Percentiles rank a stretch among this genome's conserved stretches.
Evolutionary conservation across 2,797 vertebrate species (phyloP).

Genomic region (Lerista edwardsae): DNA sequence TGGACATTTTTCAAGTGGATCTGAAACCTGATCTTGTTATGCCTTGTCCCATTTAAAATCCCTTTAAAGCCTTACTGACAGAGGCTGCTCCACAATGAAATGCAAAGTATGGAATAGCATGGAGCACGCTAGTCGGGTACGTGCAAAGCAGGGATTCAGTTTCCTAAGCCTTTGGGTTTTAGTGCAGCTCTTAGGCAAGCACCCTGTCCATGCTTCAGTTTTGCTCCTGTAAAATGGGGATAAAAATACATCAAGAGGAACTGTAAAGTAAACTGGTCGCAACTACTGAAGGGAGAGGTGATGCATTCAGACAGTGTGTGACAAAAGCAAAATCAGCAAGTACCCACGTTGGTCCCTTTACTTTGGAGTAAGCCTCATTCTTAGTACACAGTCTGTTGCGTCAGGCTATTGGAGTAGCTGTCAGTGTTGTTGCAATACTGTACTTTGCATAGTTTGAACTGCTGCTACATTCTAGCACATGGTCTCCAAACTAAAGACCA

Average conservation of each 20-base stretch:
- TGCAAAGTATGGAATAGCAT: neutral
- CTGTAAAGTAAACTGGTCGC: neutral
- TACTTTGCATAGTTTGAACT: neutral
- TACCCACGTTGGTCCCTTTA: neutral
- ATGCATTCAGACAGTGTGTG: neutral
- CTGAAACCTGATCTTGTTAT: constrained; percentile 19
- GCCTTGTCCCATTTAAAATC: constrained; percentile 7
- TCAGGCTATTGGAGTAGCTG: neutral
- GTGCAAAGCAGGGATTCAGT: neutral
- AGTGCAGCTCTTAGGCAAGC: neutral
- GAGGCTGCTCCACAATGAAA: neutral
- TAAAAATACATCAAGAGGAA: neutral
- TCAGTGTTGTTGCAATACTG: neutral
- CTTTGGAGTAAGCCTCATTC: neutral
- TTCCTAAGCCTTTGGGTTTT: neutral
- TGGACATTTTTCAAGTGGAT: constrained; percentile 12
- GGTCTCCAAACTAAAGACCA: no score
- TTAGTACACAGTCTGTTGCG: no score
- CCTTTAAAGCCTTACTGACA: constrained; percentile 5
- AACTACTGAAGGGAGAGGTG: neutral
- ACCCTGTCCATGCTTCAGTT: neutral
- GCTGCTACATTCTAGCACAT: neutral
- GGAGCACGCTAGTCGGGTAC: neutral
- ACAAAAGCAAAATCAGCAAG: neutral
- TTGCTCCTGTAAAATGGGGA: neutral